These are phyloP conservation scores for Fragum sueziense DNA, from an alignment of 2,888 invertebrate species.

Conservation along the genomic window DNA sequence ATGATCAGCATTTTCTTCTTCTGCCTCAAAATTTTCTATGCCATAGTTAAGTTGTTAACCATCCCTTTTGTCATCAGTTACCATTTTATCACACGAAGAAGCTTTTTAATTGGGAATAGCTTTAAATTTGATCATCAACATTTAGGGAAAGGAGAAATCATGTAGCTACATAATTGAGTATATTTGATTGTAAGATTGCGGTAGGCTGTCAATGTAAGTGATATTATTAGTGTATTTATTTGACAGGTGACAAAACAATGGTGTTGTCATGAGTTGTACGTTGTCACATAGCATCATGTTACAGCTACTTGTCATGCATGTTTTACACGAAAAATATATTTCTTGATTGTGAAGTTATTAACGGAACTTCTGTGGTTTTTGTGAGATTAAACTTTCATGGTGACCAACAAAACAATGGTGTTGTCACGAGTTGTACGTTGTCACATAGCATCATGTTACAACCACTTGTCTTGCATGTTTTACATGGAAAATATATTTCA, in stretches of 20 bases:
- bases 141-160: neutral
- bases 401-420: neutral
- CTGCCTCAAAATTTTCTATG: too few relatives aligned
- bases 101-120: too few relatives aligned
- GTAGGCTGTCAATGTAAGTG: slow-evolving; percentile 5
- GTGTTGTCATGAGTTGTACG: neutral
- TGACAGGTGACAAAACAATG: slow-evolving; percentile 7
- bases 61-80: too few relatives aligned
- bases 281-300: slow-evolving; percentile 3
- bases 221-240: slow-evolving; percentile 17
- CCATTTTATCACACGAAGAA: too few relatives aligned
- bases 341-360: neutral
- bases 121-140: too few relatives aligned
- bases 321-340: neutral
- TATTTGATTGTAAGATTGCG: neutral
- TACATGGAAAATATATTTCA: neutral
- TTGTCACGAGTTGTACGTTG: neutral
- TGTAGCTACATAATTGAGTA: too few relatives aligned
- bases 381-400: too few relatives aligned
- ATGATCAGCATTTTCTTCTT: too few relatives aligned
- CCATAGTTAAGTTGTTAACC: too few relatives aligned
- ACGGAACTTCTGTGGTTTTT: too few relatives aligned
- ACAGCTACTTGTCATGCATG: slow-evolving; percentile 9
- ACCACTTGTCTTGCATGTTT: neutral
- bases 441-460: slow-evolving; percentile 1